Percentiles rank a stretch among this genome's conserved stretches.
These are phyloP conservation scores for Neomorphus geoffroyi DNA, from an alignment of 2,797 vertebrate species.

Conservation along the genomic window DNA sequence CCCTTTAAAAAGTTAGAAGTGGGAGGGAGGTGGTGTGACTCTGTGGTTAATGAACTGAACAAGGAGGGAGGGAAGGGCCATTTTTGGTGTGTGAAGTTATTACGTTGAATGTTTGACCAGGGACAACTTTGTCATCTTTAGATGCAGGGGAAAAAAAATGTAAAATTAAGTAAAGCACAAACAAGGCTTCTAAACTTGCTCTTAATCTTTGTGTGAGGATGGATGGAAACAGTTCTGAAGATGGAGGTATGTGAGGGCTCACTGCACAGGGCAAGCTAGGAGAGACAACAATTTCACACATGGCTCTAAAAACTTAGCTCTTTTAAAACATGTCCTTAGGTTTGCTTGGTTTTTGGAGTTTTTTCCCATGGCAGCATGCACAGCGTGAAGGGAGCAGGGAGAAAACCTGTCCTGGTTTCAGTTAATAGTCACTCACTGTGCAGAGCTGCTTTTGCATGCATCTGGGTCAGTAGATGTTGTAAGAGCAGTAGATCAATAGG, in stretches of 20 bases:
- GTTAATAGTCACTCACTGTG: background rate
- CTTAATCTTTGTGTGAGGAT: background rate
- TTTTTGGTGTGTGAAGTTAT: background rate
- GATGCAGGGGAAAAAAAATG: background rate
- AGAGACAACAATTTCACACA: accelerated
- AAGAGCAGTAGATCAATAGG: background rate
- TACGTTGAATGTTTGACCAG: background rate
- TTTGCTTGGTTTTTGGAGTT: background rate
- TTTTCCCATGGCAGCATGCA: background rate
- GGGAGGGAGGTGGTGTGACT: background rate
- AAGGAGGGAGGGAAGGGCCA: background rate
- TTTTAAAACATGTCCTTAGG: background rate
- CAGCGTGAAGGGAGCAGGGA: background rate
- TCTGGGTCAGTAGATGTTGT: background rate
- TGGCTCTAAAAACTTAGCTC: background rate
- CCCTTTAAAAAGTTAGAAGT: background rate
- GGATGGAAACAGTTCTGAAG: background rate
- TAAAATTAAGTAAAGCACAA: background rate
- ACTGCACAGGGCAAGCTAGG: background rate
- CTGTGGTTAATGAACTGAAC: background rate
- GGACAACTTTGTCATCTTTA: background rate
- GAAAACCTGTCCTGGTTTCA: background rate
- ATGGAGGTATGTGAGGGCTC: background rate
- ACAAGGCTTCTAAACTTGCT: background rate
- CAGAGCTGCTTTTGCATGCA: background rate